phyloP scores from a whole-genome alignment of 1,140 invertebrate species.

The Drosophila subobscura region DNA sequence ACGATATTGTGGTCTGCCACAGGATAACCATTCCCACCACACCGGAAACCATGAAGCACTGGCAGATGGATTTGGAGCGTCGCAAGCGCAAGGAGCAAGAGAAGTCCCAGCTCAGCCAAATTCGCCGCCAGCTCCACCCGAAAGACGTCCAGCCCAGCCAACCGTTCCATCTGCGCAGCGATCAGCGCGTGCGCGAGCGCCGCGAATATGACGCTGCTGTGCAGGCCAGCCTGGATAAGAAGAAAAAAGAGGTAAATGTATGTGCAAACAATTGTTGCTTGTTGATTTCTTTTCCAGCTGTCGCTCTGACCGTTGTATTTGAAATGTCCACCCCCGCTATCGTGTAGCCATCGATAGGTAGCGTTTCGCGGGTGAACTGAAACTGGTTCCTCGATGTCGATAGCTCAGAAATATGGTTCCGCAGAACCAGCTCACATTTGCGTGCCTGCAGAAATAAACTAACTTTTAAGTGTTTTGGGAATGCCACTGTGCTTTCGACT shows the following conservation, averaged over 20 bases:
- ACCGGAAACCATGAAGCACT: slow-evolving; percentile 62
- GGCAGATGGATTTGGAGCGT: slow-evolving; percentile 14
- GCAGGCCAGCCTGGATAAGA: slow-evolving; percentile 38
- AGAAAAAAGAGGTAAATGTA: slow-evolving; percentile 71
- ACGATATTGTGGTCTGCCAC: slow-evolving; percentile 40
- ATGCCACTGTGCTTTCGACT: no score
- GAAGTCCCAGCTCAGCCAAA: background rate
- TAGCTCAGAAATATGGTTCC: no score
- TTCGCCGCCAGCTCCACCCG: background rate
- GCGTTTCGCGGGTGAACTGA: background rate
- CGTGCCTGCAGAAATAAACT: no score
- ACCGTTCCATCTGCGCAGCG: slow-evolving; percentile 64
- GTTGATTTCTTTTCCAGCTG: background rate
- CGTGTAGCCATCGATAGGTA: no score
- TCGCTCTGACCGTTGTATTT: slow-evolving; percentile 1
- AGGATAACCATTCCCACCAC: slow-evolving; percentile 63
- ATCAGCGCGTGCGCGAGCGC: slow-evolving; percentile 67
- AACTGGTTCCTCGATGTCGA: background rate
- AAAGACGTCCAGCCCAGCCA: background rate
- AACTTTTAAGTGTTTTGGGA: no score
- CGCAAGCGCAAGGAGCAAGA: slow-evolving; percentile 14
- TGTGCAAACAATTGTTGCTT: slow-evolving; percentile 1
- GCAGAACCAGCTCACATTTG: no score
- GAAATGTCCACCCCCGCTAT: background rate
- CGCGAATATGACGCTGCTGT: slow-evolving; percentile 62